A percentile compares a stretch with the other conserved stretches of the same genome.
Conservation (phyloP, 2,888 invertebrate species). For the Campaea margaritaria region DNA sequence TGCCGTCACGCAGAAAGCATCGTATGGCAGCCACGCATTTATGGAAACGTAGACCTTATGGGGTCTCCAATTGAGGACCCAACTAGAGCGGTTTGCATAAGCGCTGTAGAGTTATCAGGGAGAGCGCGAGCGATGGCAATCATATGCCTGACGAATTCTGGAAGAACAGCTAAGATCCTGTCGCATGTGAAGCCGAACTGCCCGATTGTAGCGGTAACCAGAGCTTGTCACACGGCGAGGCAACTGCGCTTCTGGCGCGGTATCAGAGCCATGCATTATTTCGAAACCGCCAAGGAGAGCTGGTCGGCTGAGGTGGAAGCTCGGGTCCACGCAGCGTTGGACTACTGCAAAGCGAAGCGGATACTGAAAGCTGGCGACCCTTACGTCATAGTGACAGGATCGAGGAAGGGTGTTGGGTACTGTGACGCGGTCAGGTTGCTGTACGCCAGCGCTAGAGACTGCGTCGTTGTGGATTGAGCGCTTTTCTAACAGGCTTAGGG, state of each 20-base stretch:
- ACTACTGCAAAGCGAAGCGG: constrained; percentile 78
- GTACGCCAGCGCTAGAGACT: constrained; percentile 73
- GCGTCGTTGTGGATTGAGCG: constrained; percentile 44
- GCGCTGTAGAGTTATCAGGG: constrained; percentile 73
- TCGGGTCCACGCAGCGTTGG: constrained; percentile 69
- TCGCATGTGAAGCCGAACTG: constrained; percentile 89
- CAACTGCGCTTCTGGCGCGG: constrained; percentile 84
- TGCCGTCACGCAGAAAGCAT: constrained; percentile 95
- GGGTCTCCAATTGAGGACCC: constrained; percentile 84
- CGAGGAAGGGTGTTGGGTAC: constrained; percentile 74
- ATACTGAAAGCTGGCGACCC: constrained; percentile 73
- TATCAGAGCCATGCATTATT: constrained; percentile 82
- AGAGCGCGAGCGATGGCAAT: constrained; percentile 81
- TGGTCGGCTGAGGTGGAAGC: constrained; percentile 73
- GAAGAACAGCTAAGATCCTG: constrained; percentile 88
- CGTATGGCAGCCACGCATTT: constrained; percentile 91
- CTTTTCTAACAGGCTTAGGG: background rate
- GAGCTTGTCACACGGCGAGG: constrained; percentile 88
- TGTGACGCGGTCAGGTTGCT: constrained; percentile 73
- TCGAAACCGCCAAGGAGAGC: constrained; percentile 62
- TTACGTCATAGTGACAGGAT: constrained; percentile 72
- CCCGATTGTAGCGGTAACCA: constrained; percentile 90
- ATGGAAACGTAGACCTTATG: constrained; percentile 88
- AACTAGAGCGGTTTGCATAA: constrained; percentile 81
- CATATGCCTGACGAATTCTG: constrained; percentile 91